Base-by-base conservation (phyloP, 2,797 vertebrate genomes). In the Parauchenoglanis ngamensis region DNA sequence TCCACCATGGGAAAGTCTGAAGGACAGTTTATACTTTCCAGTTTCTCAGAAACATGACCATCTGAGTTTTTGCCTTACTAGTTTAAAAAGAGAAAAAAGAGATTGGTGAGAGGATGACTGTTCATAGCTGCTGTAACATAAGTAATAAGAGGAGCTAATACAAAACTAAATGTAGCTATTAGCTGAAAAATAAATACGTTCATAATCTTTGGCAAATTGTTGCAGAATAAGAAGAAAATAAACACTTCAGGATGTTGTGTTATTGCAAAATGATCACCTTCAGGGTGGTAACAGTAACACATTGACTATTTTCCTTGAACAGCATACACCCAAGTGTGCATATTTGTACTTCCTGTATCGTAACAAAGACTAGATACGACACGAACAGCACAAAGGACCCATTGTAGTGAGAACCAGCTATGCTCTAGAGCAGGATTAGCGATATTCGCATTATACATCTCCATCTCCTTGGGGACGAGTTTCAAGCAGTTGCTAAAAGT, bases 401-500 rank as follows among this genome's bases (percentile, higher is more conserved):
- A 2, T 40, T 52, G 59, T n/a, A 40, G 13, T 79, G 21, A 54
- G 61, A 46, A 46, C 23, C 35, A 23, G 40, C 17, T 15, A 28
- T 15, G 35, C 46, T 57, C 52, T 59, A 25, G 15, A 12, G 40
- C 67, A 81, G 65, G 31, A 72, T 70, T 86, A 59, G 61, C 25
- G 0, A 49, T 67, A 83, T 82, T 80, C 73, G 7, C 81, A 52
- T 56, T 52, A 85, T 68, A 59, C 21, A 40, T 79, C 23, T n/a
- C 25, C n/a, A 88, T 25, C 61, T 89, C 28, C 31, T 85, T 40
- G n/a, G 67, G 52, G 57, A 83, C 46, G 78, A 83, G 35, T 67
- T n/a, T 57, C 23, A 19, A 49, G 28, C 25, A 1, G 76, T 56
- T 73, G 77, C 63, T 79, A 61, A 83, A 73, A 76, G 46, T 76